Percentiles rank a stretch among this genome's conserved stretches.
phyloP scores from a whole-genome alignment of 1,140 invertebrate species.

The Heliconius hewitsoni region DNA sequence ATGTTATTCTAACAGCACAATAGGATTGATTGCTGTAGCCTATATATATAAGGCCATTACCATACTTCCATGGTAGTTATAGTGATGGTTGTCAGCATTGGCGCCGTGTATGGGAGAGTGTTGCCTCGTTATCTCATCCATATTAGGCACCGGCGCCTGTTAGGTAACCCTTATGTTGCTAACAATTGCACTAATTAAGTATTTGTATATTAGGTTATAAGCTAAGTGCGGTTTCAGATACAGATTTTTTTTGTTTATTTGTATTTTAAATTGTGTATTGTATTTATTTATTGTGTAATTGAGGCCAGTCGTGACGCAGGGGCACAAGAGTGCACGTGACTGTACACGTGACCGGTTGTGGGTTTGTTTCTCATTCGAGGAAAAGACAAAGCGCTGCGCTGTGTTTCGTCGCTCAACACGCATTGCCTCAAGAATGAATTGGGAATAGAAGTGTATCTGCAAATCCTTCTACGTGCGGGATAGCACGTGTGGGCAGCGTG shows the following conservation, averaged over 20 bases:
- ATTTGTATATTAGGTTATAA: slow-evolving; percentile 26
- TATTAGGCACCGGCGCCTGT: slow-evolving; percentile 53
- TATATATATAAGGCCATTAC: background rate
- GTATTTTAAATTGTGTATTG: background rate
- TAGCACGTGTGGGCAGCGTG: too few species aligned
- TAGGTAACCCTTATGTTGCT: slow-evolving; percentile 17
- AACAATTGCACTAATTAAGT: slow-evolving; percentile 30
- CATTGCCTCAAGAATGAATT: too few species aligned
- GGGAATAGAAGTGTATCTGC: too few species aligned
- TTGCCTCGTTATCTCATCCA: slow-evolving; percentile 51
- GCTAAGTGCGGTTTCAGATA: background rate
- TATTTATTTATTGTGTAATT: background rate
- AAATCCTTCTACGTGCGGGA: too few species aligned
- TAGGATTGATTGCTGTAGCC: slow-evolving; percentile 22
- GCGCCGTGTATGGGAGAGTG: slow-evolving; percentile 39
- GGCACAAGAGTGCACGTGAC: background rate
- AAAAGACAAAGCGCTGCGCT: background rate
- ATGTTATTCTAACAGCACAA: slow-evolving; percentile 26
- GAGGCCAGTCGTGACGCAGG: background rate
- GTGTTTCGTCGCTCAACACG: too few species aligned
- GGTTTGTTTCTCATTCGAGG: background rate
- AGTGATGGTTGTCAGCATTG: slow-evolving; percentile 38
- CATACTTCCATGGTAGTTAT: slow-evolving; percentile 20
- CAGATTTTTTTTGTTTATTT: background rate
- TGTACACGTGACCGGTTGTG: background rate